Base-by-base conservation (phyloP, 2,113 vertebrate genomes). In the Scomber colias region DNA sequence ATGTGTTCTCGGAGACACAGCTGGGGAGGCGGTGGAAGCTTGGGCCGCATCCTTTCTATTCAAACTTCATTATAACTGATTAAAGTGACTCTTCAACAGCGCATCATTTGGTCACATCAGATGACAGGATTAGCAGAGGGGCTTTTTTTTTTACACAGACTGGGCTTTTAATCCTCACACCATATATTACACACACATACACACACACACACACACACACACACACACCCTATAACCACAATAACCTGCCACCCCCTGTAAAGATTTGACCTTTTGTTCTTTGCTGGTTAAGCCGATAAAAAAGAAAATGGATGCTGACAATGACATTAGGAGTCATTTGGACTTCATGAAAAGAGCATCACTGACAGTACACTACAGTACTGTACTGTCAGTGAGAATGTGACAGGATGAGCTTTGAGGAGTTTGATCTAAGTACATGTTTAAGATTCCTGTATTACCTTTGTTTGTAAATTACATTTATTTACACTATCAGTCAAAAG, bases 11-110 rank as follows among this genome's bases (percentile, higher is more conserved):
- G 48, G 65, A 81, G 49, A 66, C 72, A 79, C 89, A 92, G 88
- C 89, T 90, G 92, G 86, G 63, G 80, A 70, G 86, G 89, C 78
- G 75, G 87, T 16, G 44, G 84, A 74, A 16, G 79, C 71, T 76
- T 5, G 24, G 44, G 79, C 80, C 74, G 73, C 62, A 71, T 79
- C 81, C 75, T 87, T 51, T 86, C 77, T 82, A 49, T 89, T 90
- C 82, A 79, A 77, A 82, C 82, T 80, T 94, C 89, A 94, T 94
- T 93, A 92, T 63, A 76, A 82, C 87, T 94, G 92, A 95, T 94
- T 94, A 93, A 95, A 94, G 92, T 87, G 92, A 91, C 88, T 93
- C 88, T 90, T 88, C 86, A 77, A 84, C 88, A 45, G 78, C 59
- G 30, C 79, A 79, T 91, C 90, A 89, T 93, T 90, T 93, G 91